A percentile compares a stretch with the other conserved stretches of the same genome.
Evolutionary conservation across 1,140 invertebrate genomes (phyloP).

Genomic region (Apis dorsata): DNA sequence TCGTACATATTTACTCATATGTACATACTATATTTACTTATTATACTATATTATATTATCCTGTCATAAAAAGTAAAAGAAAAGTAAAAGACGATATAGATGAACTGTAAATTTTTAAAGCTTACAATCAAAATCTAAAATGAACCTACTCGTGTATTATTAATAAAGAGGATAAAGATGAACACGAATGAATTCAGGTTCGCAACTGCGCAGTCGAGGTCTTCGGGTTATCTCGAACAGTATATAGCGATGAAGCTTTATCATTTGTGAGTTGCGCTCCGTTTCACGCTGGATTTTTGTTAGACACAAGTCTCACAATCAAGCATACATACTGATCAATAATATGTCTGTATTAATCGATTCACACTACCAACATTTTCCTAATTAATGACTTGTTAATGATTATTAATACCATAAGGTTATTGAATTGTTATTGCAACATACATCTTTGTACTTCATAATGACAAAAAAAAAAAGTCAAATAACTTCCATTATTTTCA

Average conservation of each 20-base stretch:
- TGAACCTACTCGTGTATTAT: no score
- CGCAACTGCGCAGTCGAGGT: constrained; percentile 49
- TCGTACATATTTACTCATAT: no score
- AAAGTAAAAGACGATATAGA: no score
- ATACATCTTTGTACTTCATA: no score
- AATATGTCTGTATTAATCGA: constrained; percentile 19
- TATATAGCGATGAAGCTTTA: constrained; percentile 33
- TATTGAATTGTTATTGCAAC: no score
- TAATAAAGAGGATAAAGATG: neutral
- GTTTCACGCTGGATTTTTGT: constrained; percentile 56
- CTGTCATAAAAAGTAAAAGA: no score
- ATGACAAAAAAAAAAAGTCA: no score
- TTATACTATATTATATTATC: no score
- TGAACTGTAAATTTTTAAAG: no score
- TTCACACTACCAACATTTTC: constrained; percentile 12
- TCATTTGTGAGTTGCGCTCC: constrained; percentile 42
- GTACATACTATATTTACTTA: no score
- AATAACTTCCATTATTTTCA: no score
- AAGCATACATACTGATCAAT: neutral
- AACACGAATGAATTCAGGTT: constrained; percentile 19
- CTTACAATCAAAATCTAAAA: no score
- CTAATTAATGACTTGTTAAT: constrained; percentile 27
- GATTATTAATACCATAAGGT: neutral
- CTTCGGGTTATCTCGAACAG: constrained; percentile 52
- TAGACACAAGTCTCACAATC: neutral